These are phyloP conservation scores for Drosophila affinis DNA, from an alignment of 2,888 invertebrate genomes.

Conservation along the genomic window DNA sequence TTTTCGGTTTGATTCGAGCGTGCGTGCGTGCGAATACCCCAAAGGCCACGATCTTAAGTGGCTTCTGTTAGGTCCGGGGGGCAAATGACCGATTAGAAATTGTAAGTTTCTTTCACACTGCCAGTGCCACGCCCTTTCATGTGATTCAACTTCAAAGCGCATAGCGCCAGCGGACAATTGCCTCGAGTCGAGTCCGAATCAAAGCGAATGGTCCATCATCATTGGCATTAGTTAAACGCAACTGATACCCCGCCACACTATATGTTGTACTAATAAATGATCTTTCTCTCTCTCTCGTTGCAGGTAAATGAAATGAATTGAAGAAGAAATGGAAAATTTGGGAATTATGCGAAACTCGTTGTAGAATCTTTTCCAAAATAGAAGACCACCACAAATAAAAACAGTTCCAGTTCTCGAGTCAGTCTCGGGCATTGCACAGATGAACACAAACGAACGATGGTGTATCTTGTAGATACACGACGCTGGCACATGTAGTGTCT, in stretches of 20 bases:
- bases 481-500: conserved; percentile 25
- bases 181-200: conserved; percentile 39
- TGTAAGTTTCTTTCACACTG: conserved; percentile 54
- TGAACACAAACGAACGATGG: conserved; percentile 1
- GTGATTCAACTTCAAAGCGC: conserved; percentile 55
- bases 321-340: conserved; percentile 8
- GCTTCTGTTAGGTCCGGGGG: conserved; percentile 25
- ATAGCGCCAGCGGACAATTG: conserved; percentile 49
- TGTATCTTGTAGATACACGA: conserved; percentile 26
- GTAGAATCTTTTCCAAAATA: conserved; percentile 36
- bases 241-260: background rate
- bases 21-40: conserved; percentile 45
- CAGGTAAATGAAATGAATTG: conserved; percentile 39
- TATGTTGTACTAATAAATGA: conserved; percentile 33
- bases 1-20: conserved; percentile 54
- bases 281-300: conserved; percentile 35
- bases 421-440: background rate
- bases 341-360: conserved; percentile 11
- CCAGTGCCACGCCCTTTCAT: background rate
- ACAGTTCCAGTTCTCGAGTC: conserved; percentile 41
- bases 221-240: conserved; percentile 46
- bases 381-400: background rate
- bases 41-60: conserved; percentile 18
- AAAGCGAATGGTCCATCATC: conserved; percentile 40
- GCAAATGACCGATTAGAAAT: conserved; percentile 77